Evolutionary conservation across 2,113 vertebrate genomes (phyloP).

Genomic region (Pycnonotus jocosus): DNA sequence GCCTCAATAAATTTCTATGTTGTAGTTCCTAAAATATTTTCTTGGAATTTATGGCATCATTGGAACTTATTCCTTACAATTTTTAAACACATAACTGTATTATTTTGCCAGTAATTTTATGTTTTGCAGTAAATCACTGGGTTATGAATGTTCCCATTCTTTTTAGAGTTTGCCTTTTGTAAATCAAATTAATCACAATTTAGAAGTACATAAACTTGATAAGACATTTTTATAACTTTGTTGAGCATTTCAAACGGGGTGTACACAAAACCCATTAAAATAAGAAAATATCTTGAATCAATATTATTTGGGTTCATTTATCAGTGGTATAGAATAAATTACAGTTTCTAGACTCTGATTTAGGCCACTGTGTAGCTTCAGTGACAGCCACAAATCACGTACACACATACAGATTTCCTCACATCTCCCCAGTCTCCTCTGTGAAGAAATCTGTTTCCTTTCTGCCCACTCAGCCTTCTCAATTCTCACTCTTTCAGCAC

Average conservation of each 20-base stretch:
- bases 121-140: slow-evolving; percentile 39
- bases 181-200: slow-evolving; percentile 46
- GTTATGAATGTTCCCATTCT: slow-evolving; percentile 23
- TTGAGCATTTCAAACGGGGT: background rate
- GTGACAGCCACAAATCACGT: background rate
- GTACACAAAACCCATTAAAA: background rate
- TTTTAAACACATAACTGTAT: slow-evolving; percentile 40
- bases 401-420: background rate
- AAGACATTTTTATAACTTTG: slow-evolving; percentile 37
- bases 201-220: slow-evolving; percentile 14
- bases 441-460: slow-evolving; percentile 5
- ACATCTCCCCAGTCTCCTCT: background rate
- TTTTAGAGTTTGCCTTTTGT: slow-evolving; percentile 1
- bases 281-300: background rate
- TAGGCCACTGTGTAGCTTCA: background rate
- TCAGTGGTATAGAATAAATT: background rate
- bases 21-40: slow-evolving; percentile 59
- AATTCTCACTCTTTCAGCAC: background rate
- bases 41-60: slow-evolving; percentile 61
- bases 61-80: slow-evolving; percentile 58
- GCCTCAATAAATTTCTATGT: slow-evolving; percentile 27
- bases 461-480: background rate
- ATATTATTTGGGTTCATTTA: background rate
- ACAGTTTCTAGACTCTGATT: background rate
- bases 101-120: slow-evolving; percentile 63